Evolutionary conservation across 2,888 invertebrate genomes (phyloP), one percentile per base, ranked within the genome.

Genomic region (Cheilosia grossa): DNA sequence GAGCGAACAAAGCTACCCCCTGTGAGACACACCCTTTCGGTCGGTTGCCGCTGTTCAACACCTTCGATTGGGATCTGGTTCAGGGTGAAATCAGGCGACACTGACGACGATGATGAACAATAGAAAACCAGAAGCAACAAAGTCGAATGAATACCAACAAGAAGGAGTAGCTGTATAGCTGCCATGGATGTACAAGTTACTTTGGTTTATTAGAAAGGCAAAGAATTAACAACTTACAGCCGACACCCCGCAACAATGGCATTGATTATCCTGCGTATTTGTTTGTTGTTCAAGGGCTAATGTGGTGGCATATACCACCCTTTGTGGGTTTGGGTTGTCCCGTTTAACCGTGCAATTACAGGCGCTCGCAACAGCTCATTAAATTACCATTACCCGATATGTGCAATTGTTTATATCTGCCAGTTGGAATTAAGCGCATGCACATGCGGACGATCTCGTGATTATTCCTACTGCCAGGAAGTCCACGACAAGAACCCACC

Each of bases 311-410:
- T 27, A 27, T 75, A 54, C 74, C 7, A 9, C 53, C 49, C 27
- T 66, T 64, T 53, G 59, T 33, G 61, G 61, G 40, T 54, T 47
- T 33, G 61, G 61, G 40, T 54, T 47, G 56, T 72, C 17, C 19
- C 42, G 17, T 37, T 5, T 37, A 24, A 13, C 30, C 13, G 21
- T 49, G 61, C 70, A 70, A 70, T 66, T 66, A 66, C 79, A 72
- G 54, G n/a, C 33, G 59, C 40, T 69, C n/a, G 61, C 19, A 49
- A 59, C 42, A 70, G 67, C 73, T 82, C 82, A 79, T 82, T 82
- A 82, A 82, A 82, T 82, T 79, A 74, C 67, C 82, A 82, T 79
- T 74, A 82, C 78, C 72, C 78, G 70, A 56, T 64, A 64, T 47
- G 58, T 59, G 33, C 66, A 73, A 82, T 53, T 72, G 49, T 78